phyloP scores from a whole-genome alignment of 1,140 invertebrate genomes.

The Macrosteles quadrilineatus region DNA sequence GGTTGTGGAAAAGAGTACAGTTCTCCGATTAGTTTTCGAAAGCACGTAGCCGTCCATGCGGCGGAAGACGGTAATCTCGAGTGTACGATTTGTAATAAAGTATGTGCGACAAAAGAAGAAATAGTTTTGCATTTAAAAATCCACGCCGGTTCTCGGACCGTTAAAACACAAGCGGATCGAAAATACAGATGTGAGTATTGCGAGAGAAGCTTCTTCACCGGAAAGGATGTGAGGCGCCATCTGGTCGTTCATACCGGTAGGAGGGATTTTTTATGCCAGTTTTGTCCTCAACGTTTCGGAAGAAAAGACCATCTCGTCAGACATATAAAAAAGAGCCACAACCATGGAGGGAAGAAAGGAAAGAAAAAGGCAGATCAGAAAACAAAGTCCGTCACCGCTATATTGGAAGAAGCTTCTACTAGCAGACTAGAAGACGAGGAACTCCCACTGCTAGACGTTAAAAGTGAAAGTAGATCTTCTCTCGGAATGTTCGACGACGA shows the following conservation, averaged over 20 bases:
- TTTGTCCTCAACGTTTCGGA: slow-evolving; percentile 77
- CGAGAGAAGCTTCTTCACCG: slow-evolving; percentile 73
- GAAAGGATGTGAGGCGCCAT: slow-evolving; percentile 79
- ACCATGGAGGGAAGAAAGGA: slow-evolving; percentile 25
- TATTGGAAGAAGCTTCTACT: slow-evolving; percentile 23
- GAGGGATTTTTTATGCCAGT: slow-evolving; percentile 73
- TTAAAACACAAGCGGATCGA: slow-evolving; percentile 70
- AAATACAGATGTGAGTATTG: slow-evolving; percentile 73
- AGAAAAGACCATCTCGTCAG: slow-evolving; percentile 77
- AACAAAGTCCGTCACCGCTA: slow-evolving; percentile 27
- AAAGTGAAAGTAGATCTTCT: slow-evolving; percentile 7
- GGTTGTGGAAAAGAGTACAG: slow-evolving; percentile 73
- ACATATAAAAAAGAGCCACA: slow-evolving; percentile 73
- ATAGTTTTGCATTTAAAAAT: slow-evolving; percentile 73
- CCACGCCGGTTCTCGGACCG: slow-evolving; percentile 70
- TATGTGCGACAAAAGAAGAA: slow-evolving; percentile 62
- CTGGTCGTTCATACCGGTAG: slow-evolving; percentile 76
- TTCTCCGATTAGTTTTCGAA: slow-evolving; percentile 67
- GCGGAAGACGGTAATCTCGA: slow-evolving; percentile 71
- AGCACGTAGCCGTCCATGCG: slow-evolving; percentile 72
- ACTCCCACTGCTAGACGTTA: background rate
- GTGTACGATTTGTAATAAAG: slow-evolving; percentile 70
- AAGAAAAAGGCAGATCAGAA: slow-evolving; percentile 23
- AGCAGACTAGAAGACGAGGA: background rate
- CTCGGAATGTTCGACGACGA: background rate